phyloP scores from a whole-genome alignment of 2,888 invertebrate genomes.

The Capitulum mitella region DNA sequence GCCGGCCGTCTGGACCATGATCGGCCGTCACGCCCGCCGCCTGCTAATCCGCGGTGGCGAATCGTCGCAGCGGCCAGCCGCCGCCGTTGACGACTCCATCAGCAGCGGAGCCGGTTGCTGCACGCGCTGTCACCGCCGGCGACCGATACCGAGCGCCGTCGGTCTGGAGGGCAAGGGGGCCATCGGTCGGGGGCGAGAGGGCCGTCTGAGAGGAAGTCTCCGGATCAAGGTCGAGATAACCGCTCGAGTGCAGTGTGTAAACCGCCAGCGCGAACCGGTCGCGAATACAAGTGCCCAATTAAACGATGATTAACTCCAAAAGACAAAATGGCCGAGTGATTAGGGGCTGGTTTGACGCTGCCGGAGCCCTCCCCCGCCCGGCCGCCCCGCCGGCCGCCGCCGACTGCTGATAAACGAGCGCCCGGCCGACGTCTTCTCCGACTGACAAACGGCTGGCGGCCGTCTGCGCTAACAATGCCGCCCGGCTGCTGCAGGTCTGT shows the following conservation, averaged over 20 bases:
- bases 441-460: neutral
- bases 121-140: neutral
- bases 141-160: neutral
- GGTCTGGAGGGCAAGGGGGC: neutral
- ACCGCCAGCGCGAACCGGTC: neutral
- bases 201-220: neutral
- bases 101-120: neutral
- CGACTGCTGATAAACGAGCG: neutral
- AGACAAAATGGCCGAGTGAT: slow-evolving; percentile 12
- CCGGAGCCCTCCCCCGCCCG: neutral
- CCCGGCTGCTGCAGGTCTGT: neutral
- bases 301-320: slow-evolving; percentile 2
- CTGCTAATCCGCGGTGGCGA: neutral
- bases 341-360: neutral
- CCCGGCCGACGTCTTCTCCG: neutral
- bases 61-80: neutral
- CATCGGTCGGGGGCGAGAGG: neutral
- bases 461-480: neutral
- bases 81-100: neutral
- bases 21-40: neutral
- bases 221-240: neutral
- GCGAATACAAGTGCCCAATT: slow-evolving; percentile 1
- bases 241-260: neutral
- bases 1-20: neutral
- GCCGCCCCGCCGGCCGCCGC: neutral